A percentile compares a stretch with the other conserved stretches of the same genome.
These are phyloP conservation scores for Archocentrus centrarchus DNA, from an alignment of 2,113 vertebrate genomes.

Conservation along the genomic window DNA sequence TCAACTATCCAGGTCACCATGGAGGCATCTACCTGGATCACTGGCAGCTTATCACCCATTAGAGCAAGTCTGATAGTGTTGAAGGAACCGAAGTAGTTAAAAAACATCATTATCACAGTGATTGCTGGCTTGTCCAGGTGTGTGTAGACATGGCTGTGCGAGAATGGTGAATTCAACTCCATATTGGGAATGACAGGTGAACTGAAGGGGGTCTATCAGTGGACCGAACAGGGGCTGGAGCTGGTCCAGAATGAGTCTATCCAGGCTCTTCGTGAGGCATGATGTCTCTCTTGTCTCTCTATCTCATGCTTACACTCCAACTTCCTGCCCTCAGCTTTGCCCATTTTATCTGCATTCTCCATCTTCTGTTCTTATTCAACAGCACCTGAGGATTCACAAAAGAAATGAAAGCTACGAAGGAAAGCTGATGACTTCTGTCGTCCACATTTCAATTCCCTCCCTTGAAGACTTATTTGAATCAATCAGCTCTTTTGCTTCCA, in stretches of 20 bases:
- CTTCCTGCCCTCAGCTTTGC: neutral
- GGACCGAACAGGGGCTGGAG: accelerated
- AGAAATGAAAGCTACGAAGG: conserved; percentile 3
- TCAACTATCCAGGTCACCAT: neutral
- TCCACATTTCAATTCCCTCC: neutral
- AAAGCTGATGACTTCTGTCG: neutral
- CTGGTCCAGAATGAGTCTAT: neutral
- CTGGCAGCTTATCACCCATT: neutral
- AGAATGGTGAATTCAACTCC: neutral
- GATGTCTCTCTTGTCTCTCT: neutral
- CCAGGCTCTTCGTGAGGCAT: neutral
- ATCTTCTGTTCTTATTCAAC: neutral
- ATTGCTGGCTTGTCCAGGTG: neutral
- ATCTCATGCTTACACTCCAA: neutral
- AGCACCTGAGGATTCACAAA: neutral
- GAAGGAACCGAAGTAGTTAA: neutral
- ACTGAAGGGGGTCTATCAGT: neutral
- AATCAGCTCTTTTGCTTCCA: conserved; percentile 50
- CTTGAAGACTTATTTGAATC: conserved; percentile 29
- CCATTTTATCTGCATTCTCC: conserved; percentile 8
- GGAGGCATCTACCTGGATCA: neutral
- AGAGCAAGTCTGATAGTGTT: neutral
- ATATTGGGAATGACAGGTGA: neutral
- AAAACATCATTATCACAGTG: neutral
- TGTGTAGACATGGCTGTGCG: neutral